A percentile compares a stretch with the other conserved stretches of the same genome.
phyloP scores from a whole-genome alignment of 2,888 invertebrate species.

The Calameuta idolon region DNA sequence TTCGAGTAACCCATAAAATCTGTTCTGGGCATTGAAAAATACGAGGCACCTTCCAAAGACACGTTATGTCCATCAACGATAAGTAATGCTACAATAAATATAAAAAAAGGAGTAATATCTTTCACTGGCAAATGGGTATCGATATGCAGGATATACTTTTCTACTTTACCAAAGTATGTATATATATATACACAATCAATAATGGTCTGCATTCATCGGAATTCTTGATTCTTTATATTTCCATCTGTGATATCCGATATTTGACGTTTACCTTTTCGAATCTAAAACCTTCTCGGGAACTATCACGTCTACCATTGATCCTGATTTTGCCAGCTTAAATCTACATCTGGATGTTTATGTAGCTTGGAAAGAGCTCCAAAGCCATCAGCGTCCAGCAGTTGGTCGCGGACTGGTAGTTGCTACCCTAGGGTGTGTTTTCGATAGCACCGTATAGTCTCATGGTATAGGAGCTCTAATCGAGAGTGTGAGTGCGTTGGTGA shows the following conservation, averaged over 20 bases:
- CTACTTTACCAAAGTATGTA: background rate
- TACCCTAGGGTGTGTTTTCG: background rate
- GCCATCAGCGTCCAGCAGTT: background rate
- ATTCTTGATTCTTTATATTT: background rate
- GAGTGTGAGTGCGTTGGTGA: background rate
- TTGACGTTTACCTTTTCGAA: background rate
- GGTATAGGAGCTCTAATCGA: background rate
- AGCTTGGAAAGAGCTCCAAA: background rate
- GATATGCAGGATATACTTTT: background rate
- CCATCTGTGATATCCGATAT: background rate
- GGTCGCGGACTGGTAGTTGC: background rate
- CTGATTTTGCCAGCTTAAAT: conserved; percentile 12
- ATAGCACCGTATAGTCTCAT: background rate
- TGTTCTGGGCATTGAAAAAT: background rate
- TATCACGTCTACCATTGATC: background rate
- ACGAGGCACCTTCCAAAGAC: background rate
- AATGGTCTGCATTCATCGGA: background rate
- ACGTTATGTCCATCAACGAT: background rate
- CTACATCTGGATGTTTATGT: conserved; percentile 8
- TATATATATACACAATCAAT: background rate
- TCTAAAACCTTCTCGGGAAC: background rate
- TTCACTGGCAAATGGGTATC: background rate
- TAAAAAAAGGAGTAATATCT: background rate
- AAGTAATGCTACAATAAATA: background rate
- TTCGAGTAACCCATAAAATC: background rate